A percentile compares a stretch with the other conserved stretches of the same genome.
Conservation (phyloP, 2,888 invertebrate genomes). For the Apamea monoglypha region DNA sequence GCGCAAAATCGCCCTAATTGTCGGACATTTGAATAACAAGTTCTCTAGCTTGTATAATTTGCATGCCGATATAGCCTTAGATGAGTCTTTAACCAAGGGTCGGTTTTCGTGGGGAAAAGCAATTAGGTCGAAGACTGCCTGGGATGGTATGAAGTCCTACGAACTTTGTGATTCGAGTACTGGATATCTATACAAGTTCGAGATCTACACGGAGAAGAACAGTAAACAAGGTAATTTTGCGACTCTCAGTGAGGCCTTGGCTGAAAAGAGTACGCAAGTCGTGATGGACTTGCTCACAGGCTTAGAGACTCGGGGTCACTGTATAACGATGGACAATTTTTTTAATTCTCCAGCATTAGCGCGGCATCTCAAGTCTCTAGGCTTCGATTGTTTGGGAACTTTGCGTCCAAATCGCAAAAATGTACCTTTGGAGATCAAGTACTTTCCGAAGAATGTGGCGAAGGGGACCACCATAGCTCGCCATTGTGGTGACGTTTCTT, state of each 20-base stretch:
- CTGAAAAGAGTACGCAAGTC: background rate
- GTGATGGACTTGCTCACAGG: slow-evolving; percentile 8
- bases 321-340: slow-evolving; percentile 16
- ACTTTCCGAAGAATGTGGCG: background rate
- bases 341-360: slow-evolving; percentile 4
- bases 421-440: background rate
- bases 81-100: slow-evolving; percentile 1
- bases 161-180: background rate
- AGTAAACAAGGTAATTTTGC: background rate
- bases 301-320: slow-evolving; percentile 2
- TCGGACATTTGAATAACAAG: slow-evolving; percentile 1
- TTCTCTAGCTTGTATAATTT: slow-evolving; percentile 2
- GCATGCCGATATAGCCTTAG: background rate
- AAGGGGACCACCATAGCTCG: background rate
- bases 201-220: background rate
- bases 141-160: background rate
- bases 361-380: slow-evolving; percentile 7
- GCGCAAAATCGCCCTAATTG: background rate
- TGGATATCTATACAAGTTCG: slow-evolving; percentile 5
- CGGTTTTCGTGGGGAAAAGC: background rate
- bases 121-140: background rate
- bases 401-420: slow-evolving; percentile 6
- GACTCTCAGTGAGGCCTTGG: background rate
- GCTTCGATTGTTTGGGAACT: slow-evolving; percentile 12
- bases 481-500: slow-evolving; percentile 5